Conservation (phyloP, 2,113 vertebrate genomes). For the Saccopteryx leptura region DNA sequence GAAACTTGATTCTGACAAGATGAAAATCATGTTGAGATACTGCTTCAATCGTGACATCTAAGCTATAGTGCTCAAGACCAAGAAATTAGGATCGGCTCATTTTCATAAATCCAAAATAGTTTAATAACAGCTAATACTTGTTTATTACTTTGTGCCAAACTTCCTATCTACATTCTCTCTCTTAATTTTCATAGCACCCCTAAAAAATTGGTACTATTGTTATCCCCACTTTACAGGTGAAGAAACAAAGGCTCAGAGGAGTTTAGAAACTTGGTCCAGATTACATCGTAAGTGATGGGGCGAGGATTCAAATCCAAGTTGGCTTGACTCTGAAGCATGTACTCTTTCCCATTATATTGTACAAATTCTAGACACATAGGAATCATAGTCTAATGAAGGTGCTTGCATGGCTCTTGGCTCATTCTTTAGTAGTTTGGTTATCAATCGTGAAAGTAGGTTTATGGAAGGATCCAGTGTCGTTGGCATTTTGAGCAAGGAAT, state of each 20-base stretch:
- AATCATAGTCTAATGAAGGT: background rate
- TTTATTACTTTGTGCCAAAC: background rate
- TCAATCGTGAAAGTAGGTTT: background rate
- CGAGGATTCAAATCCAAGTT: background rate
- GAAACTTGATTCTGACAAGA: background rate
- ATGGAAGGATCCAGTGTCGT: background rate
- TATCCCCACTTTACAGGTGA: background rate
- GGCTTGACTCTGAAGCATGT: background rate
- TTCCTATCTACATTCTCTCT: background rate
- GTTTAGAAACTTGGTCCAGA: background rate
- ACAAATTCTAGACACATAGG: background rate
- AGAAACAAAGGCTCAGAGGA: background rate
- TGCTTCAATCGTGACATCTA: background rate
- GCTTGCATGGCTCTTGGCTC: background rate
- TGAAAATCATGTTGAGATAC: background rate
- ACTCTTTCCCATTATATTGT: background rate
- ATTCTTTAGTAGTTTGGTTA: background rate
- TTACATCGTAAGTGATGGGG: background rate
- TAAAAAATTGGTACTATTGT: background rate
- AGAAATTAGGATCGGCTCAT: background rate
- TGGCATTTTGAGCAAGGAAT: background rate
- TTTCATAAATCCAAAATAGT: background rate
- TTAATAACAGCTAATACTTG: background rate
- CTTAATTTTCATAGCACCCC: conserved; percentile 26
- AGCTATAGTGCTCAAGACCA: background rate